Percentiles rank a stretch among this genome's conserved stretches.
phyloP scores from a whole-genome alignment of 1,140 invertebrate species.

The Procambarus clarkii region DNA sequence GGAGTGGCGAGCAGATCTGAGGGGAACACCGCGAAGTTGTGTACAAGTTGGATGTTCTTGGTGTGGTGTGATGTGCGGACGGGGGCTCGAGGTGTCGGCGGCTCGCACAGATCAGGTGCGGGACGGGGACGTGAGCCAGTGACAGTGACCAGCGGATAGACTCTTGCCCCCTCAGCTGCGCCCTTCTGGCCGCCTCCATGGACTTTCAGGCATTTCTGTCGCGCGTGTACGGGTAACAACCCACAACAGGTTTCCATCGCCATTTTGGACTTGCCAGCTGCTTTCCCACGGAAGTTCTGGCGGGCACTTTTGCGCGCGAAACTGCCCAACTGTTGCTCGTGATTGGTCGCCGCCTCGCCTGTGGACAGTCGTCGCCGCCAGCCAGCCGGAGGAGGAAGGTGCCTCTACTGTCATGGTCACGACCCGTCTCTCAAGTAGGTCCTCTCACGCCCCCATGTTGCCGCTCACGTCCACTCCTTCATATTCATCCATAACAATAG shows the following conservation, averaged over 20 bases:
- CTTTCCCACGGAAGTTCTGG: conserved; percentile 5
- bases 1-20: background rate
- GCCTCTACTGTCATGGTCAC: background rate
- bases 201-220: background rate
- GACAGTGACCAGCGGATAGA: background rate
- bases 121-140: conserved; percentile 7
- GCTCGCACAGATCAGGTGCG: conserved; percentile 27
- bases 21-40: background rate
- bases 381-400: background rate
- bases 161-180: background rate
- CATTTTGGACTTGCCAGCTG: conserved; percentile 29
- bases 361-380: background rate
- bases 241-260: conserved; percentile 15
- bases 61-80: conserved; percentile 4
- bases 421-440: background rate
- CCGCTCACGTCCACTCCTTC: too few species aligned
- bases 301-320: conserved; percentile 28
- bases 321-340: conserved; percentile 52
- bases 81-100: conserved; percentile 20
- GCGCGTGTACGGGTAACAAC: background rate
- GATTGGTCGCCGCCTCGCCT: conserved; percentile 20
- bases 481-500: too few species aligned
- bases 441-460: background rate
- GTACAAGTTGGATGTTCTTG: conserved; percentile 21
- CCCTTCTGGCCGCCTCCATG: background rate